Evolutionary conservation across 2,888 invertebrate genomes (phyloP).

Genomic region (Mythimna loreyi): DNA sequence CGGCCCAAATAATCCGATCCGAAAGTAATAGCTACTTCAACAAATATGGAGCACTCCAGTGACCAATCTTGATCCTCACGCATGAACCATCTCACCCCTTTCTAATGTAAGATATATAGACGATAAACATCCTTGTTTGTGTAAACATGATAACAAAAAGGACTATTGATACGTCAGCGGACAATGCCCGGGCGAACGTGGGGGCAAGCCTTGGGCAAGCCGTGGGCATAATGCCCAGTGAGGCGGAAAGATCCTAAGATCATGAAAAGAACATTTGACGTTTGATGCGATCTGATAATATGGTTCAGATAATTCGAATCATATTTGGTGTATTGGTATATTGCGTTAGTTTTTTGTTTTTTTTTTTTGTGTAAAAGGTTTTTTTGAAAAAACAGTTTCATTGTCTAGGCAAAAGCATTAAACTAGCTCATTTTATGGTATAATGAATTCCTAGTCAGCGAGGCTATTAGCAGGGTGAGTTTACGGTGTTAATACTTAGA

Average conservation of each 20-base stretch:
- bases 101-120: conserved; percentile 57
- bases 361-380: conserved; percentile 22
- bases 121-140: conserved; percentile 64
- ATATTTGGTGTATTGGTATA: conserved; percentile 9
- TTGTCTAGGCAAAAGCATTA: not conserved
- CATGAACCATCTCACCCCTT: conserved; percentile 44
- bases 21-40: conserved; percentile 21
- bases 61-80: conserved; percentile 49
- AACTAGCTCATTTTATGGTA: too few species aligned
- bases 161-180: conserved; percentile 66
- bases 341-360: conserved; percentile 2
- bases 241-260: conserved; percentile 58
- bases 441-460: too few species aligned
- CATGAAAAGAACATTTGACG: conserved; percentile 63
- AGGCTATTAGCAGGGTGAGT: too few species aligned
- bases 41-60: conserved; percentile 27
- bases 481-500: too few species aligned
- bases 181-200: conserved; percentile 48
- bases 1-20: conserved; percentile 24
- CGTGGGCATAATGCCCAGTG: conserved; percentile 52
- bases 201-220: conserved; percentile 37
- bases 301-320: conserved; percentile 50
- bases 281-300: conserved; percentile 50
- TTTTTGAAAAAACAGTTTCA: not conserved
- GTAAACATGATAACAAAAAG: conserved; percentile 69